Base-by-base conservation (phyloP, 2,113 vertebrate genomes). In the Thunnus maccoyii region DNA sequence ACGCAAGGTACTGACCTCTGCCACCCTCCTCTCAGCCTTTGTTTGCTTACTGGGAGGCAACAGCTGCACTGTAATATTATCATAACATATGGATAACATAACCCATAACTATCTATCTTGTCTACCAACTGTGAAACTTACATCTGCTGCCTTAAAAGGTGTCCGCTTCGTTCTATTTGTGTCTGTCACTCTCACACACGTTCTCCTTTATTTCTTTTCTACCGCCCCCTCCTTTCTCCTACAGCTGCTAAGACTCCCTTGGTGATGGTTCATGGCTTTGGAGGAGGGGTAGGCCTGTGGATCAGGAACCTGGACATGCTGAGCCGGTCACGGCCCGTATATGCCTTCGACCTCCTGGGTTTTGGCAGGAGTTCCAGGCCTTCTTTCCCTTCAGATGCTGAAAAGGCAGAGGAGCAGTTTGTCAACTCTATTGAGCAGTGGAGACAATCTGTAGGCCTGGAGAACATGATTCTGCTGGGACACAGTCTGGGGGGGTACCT, bases 211-310 rank as follows among this genome's bases (percentile, higher is more conserved):
- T 41, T 41, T 41, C 13, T 64, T 64, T 70, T 27, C 18, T 58
- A 2, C 41, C 41, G 8, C 20, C 25, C 8, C 58, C 9, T 41
- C 36, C 36, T 20, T 51, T 72, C 32, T 17, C 36, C 17, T 27
- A 10, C 10, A 94, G 93, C 60, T 2, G 8, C 67, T 78, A 96
- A 95, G 80, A 96, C 96, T 1, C 97, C 97, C 0, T 88, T 98
- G 76, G 97, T 98, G 85, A 96, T 98, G 96, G 95, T 98, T 47
- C 97, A 98, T 1, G 97, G 97, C 27, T 98, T 98, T 44, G 97
- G 96, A 60, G 97, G 97, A 3, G 97, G 97, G 0, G 95, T 97
- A 2, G 97, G 97, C 4, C 94, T 98, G 56, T 98, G 97, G 97
- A 94, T 97, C 88, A 94, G 95, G 78, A 98, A 98, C 84, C 87